Conservation (phyloP, 1,140 invertebrate genomes). For the Pseudomyrmex flavicornis region DNA sequence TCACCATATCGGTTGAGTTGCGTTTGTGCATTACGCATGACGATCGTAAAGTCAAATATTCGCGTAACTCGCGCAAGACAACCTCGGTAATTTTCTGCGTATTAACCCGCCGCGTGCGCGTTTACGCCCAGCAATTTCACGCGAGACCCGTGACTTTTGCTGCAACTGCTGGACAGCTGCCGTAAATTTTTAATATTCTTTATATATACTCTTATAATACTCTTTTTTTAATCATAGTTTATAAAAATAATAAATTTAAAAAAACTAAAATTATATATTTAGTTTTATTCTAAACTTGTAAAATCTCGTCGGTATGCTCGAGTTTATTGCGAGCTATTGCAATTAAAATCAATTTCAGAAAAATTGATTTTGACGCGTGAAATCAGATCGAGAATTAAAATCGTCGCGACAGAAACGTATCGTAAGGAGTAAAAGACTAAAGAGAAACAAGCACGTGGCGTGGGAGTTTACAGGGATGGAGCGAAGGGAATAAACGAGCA, state of each 20-base stretch:
- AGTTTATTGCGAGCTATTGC: constrained; percentile 16
- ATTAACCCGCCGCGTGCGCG: constrained; percentile 53
- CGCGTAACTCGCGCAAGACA: constrained; percentile 25
- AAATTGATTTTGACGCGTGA: neutral
- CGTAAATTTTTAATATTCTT: too few species aligned
- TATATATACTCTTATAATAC: too few species aligned
- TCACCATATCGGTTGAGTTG: neutral
- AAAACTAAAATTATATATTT: too few species aligned
- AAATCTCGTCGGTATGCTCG: neutral
- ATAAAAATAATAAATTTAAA: neutral
- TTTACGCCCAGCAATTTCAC: constrained; percentile 28
- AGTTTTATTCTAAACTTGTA: neutral
- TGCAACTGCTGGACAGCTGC: neutral
- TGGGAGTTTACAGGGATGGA: constrained; percentile 76
- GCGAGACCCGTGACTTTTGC: neutral
- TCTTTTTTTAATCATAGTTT: neutral
- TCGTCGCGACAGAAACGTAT: constrained; percentile 43
- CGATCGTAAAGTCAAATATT: constrained; percentile 66
- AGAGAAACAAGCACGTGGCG: constrained; percentile 74
- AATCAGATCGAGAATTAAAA: constrained; percentile 39
- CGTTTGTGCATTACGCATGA: constrained; percentile 34
- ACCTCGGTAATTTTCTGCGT: constrained; percentile 67
- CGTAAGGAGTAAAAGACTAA: constrained; percentile 65
- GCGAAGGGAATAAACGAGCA: constrained; percentile 75
- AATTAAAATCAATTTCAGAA: constrained; percentile 8